Evolutionary conservation across 2,888 invertebrate genomes (phyloP).

Genomic region (Dorcus parallelipipedus): DNA sequence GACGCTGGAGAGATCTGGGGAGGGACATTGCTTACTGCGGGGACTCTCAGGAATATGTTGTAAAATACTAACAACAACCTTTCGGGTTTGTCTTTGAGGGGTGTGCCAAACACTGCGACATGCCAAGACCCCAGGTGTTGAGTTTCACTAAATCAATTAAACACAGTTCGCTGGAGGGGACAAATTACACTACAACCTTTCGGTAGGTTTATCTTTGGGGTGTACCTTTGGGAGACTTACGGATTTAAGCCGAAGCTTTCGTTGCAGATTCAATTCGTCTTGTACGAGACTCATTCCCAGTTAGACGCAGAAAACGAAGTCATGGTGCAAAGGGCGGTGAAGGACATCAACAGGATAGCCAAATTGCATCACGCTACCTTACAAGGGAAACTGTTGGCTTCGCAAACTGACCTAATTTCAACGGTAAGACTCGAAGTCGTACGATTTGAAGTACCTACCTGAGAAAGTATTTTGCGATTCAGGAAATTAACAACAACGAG

Average conservation of each 20-base stretch:
- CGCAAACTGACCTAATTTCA: slow-evolving; percentile 1
- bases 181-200: no score
- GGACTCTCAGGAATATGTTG: no score
- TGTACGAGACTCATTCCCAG: slow-evolving; percentile 80
- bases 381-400: slow-evolving; percentile 37
- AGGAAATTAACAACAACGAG: slow-evolving; percentile 38
- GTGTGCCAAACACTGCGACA: slow-evolving; percentile 58
- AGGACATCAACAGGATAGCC: slow-evolving; percentile 68
- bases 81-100: no score
- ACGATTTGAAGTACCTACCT: not conserved
- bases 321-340: slow-evolving; percentile 66
- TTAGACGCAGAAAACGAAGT: slow-evolving; percentile 71
- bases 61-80: no score
- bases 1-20: no score
- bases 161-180: no score
- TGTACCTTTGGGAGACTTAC: no score
- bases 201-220: no score
- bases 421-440: not conserved
- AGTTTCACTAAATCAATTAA: no score
- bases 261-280: slow-evolving; percentile 67
- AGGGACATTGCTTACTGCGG: no score
- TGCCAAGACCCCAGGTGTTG: slow-evolving; percentile 72
- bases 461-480: not conserved
- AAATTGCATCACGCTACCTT: slow-evolving; percentile 62
- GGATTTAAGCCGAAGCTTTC: not conserved